Evolutionary conservation across 2,113 vertebrate genomes (phyloP), one percentile per base, ranked within the genome.

Genomic region (Charadrius vociferus): DNA sequence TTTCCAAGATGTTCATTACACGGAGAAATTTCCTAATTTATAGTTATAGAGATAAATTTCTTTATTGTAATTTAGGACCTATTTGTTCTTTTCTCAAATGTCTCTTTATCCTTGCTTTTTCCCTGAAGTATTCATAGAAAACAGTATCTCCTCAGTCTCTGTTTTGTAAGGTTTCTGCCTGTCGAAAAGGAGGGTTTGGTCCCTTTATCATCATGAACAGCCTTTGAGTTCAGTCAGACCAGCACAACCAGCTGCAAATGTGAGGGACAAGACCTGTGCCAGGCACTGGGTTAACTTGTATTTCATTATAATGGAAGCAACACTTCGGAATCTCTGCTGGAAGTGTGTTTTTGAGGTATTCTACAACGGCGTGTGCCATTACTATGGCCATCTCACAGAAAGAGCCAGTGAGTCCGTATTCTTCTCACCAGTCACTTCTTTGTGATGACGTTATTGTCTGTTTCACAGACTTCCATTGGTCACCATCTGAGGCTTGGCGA

Each of bases 321-420:
- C 21, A 6, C 15, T 61, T 61, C 3, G 7, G 27, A 19, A 23
- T 55, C 65, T 73, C 65, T 53, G 59, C 29, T 61, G 63, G 36
- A 72, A 39, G 11, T 5, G 45, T 61, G 3, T 20, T 56, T 77
- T 36, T 58, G 36, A 9, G 55, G 49, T 43, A 2, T 32, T 52
- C 39, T 43, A 0, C 30, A 17, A 0, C 4, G 13, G 34, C 43
- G 5, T 3, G 36, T 78, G 73, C 30, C 6, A 1, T 26, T 39
- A 3, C 58, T 34, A 62, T 37, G 59, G 39, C 61, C 9, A 3
- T 21, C 26, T 39, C 55, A 1, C 36, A 30, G 58, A 49, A 58
- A 15, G 26, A 62, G 18, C 59, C 17, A 18, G 15, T 7, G 8
- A 55, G 47, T 21, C 61, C n/a, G 0, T 23, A 6, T 12, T 70